Evolutionary conservation across 1,140 invertebrate genomes (phyloP), one percentile per base, ranked within the genome.

Genomic region (Bicyclus anynana): DNA sequence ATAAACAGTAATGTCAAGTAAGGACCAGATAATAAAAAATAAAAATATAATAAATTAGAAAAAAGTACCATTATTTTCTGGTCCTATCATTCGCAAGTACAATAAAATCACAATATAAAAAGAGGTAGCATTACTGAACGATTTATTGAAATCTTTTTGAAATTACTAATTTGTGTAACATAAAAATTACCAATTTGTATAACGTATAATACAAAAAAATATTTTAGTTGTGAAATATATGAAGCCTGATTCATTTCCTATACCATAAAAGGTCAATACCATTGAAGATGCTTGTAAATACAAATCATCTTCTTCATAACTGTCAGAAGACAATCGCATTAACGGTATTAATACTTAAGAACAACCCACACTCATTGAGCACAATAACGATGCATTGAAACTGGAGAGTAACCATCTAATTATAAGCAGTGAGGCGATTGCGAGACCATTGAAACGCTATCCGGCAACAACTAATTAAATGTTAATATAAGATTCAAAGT

Each of bases 401-500:
- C 47, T 59, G 58, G 64, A 54, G 62, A 69, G 59, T 67, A 62
- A 66, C 48, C 66, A 53, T 75, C 62, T 76, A 74, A 80, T 80
- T 76, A 84, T 66, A 64, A 57, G 69, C 57, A 65, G 37, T 67
- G 58, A 66, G 60, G 69, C 55, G 75, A 74, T 74, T 57, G 56
- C 64, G 66, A 74, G 61, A 59, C 57, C 47, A 80, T 84, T 80
- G 66, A 80, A 74, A 69, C 29, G 64, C 44, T 75, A 69, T 72
- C 69, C 26, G 65, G 75, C 75, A 65, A 68, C 51, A 69, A 47
- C 67, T 80, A 83, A 83, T 80, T 73, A 73, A 63, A 71, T 49
- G 53, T 56, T 69, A 55, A 71, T 67, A 9, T 9, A n/a, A 75
- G 23, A 23, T 23, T 73, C 64, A 54, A 53, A 49, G 16, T 29